Base-by-base conservation (phyloP, 1,140 invertebrate species). In the Trialeurodes vaporariorum region DNA sequence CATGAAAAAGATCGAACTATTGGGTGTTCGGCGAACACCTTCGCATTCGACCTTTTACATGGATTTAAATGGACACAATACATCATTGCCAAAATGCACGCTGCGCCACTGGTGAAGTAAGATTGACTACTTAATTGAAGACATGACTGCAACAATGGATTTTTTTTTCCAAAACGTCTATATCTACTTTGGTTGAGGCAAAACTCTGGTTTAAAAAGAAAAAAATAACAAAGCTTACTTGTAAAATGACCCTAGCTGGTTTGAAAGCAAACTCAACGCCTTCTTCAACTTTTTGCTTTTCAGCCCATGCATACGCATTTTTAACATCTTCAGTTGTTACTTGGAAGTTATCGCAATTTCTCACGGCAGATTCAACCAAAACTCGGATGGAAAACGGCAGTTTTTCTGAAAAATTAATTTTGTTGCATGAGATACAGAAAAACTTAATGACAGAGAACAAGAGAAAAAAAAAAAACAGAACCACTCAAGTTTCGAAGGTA, bases 281-380 rank as follows among this genome's bases (percentile, higher is more conserved):
- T 24, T 81, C 83, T 71, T 85, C 79, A 1, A 81, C 75, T 5
- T 80, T 76, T 79, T 94, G 88, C 76, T 89, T 87, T 59, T 80
- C 75, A 77, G 93, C 85, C 96, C 96, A 99, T 70, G 92, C 82
- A n/a, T 98, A 79, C 59, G 98, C 91, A 71, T 89, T 95, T 68
- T 91, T 79, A 0, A 98, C 94, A 83, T 99, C 96, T 64, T 83
- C 81, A 76, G 90, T 83, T 59, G 86, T 84, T 5, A 93, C 85
- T 77, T 96, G 92, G 76, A 98, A 98, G 72, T 93, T 90, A 81
- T 99, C 96, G 79, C 96, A 98, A 81, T 96, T 96, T 66, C 97
- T 81, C 0, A 99, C 87, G 27, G 93, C 94, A 9, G 95, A 95
- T 81, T 99, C 97, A 72, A 99, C 80, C 1, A 99, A 81, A 9